Evolutionary conservation across 1,140 invertebrate genomes (phyloP), one percentile per base, ranked within the genome.

Genomic region (Teleogryllus occipitalis): DNA sequence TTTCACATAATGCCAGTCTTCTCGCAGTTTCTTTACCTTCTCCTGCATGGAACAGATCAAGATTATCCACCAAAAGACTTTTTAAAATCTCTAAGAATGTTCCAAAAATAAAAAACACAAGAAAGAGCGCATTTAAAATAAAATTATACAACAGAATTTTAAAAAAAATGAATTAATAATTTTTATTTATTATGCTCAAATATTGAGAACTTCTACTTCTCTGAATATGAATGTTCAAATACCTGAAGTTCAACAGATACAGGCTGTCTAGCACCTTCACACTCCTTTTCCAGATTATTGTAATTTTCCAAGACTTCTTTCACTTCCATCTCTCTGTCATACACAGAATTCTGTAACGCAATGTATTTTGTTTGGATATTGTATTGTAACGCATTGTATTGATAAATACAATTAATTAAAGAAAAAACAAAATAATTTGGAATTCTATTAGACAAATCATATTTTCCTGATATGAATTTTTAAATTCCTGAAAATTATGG

Each of bases 261-360:
- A 2, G 87, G 86, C 81, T 91, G 90, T 82, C 87, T 87, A 8
- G 89, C 90, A 15, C 86, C 88, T 82, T 87, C 86, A 82, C 91
- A 89, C 81, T 90, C 89, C 82, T 89, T 89, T 81, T 90, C 91
- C 79, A 92, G 84, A 85, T 92, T 91, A 72, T 89, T 92, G 84
- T 90, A 92, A 86, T 92, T 92, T 84, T 91, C 90, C 22, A 92
- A 83, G 10, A 92, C 88, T 81, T 92, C 91, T 82, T 90, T 89
- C 7, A 92, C 89, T 85, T 92, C 91, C 80, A 88, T 86, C 83
- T 91, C 89, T 46, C 88, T 89, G 83, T 92, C 90, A 80, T 85
- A 84, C 0, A 91, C 86, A 47, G 83, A 85, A 18, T 83, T 84
- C 27, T 39, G 27, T 39, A 39, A 39, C 5, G 27, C 27, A 39